Evolutionary conservation across 37 sponge, comb jelly and placozoan species (phyloP).

Genomic region (Petrosia ficiformis): DNA sequence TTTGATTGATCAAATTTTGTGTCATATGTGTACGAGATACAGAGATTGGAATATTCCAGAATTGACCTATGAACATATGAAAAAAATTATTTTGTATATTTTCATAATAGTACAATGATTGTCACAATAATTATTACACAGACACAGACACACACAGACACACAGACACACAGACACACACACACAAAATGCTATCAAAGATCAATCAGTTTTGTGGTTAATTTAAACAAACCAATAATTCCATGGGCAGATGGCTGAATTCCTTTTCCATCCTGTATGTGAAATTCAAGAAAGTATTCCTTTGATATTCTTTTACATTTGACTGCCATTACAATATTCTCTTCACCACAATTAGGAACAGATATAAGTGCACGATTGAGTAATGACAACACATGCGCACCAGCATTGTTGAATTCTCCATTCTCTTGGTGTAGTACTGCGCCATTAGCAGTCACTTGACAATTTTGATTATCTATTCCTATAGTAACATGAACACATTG

Average conservation of each 20-base stretch:
- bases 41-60: slow-evolving; percentile 18
- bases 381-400: background rate
- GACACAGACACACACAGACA: background rate
- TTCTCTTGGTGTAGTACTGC: background rate
- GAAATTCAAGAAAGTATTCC: background rate
- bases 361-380: background rate
- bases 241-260: background rate
- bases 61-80: slow-evolving; percentile 9
- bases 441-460: background rate
- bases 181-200: too few species aligned
- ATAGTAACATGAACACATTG: background rate
- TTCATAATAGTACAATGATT: too few species aligned
- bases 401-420: background rate
- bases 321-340: background rate
- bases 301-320: background rate
- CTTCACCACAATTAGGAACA: background rate
- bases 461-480: background rate
- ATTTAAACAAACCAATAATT: background rate
- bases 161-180: background rate
- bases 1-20: too few species aligned
- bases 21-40: too few species aligned
- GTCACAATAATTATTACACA: background rate
- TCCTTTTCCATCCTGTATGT: background rate
- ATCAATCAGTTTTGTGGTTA: background rate
- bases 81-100: too few species aligned